These are phyloP conservation scores for Ochropacha duplaris DNA, from an alignment of 2,888 invertebrate genomes.

Conservation along the genomic window DNA sequence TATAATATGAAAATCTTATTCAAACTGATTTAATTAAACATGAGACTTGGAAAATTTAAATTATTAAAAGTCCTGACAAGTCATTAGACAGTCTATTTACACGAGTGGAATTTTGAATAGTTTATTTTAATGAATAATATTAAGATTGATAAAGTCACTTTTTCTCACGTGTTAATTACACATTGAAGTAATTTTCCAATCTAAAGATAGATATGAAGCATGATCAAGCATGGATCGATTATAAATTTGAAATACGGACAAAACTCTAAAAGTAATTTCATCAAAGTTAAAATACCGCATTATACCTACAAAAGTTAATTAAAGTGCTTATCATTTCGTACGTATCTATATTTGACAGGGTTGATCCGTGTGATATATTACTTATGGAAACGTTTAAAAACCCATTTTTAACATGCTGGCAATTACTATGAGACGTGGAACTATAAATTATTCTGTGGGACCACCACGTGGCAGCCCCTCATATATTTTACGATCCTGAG, in stretches of 20 bases:
- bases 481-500: not conserved
- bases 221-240: not conserved
- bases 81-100: too few species aligned
- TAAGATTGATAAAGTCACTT: too few species aligned
- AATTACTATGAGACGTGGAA: not conserved
- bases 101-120: too few species aligned
- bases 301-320: constrained; percentile 1
- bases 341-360: not conserved
- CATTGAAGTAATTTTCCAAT: too few species aligned
- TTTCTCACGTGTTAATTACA: too few species aligned
- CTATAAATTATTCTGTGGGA: constrained; percentile 1
- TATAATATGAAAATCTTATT: constrained; percentile 3
- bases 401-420: not conserved
- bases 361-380: constrained; percentile 4
- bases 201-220: too few species aligned
- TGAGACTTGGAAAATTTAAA: too few species aligned
- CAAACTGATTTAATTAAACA: not conserved
- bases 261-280: not conserved
- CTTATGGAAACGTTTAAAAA: not conserved
- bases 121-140: too few species aligned
- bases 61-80: too few species aligned
- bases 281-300: not conserved
- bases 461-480: not conserved
- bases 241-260: not conserved
- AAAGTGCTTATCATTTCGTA: not conserved